Base-by-base conservation (phyloP, 1,140 invertebrate genomes). In the Bombus polaris region DNA sequence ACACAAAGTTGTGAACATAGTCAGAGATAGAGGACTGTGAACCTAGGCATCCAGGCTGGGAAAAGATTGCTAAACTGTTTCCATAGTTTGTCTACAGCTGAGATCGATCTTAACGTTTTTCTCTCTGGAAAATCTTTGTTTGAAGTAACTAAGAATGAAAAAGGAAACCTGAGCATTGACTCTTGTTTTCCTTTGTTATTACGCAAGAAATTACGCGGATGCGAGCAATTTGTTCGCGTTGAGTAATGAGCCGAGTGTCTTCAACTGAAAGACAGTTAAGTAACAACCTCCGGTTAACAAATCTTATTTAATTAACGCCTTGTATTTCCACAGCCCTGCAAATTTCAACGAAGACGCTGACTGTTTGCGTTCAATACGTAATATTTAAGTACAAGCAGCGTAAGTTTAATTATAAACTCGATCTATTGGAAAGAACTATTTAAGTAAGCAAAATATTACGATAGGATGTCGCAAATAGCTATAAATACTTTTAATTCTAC, bases 231-330 rank as follows among this genome's bases (percentile, higher is more conserved):
- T 90, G 76, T 66, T 68, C 79, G 68, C 73, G 85, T 90, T 89
- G 88, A 85, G 85, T 89, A 87, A 90, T 79, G 62, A 87, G 28
- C 70, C 65, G 77, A 59, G 73, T 66, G 81, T 90, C 88, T 82
- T 90, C 89, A 87, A 57, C 68, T 82, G 70, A 70, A 89, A 90
- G 72, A 70, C 78, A 37, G 59, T 90, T 90, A 90, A 88, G 89
- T 87, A 90, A 90, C 70, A 89, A 87, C 81, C 71, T 79, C 62
- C 39, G 81, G 81, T 90, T 90, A 90, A 90, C 88, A 81, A 87
- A 90, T 85, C 81, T 82, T 82, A 74, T 62, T 79, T 90, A 90
- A 90, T 90, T 90, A 90, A 87, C 74, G 86, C 78, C 32, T 66
- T 39, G 39, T 37, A 59, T 32, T 65, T 84, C n/a, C 39, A 37